phyloP scores from a whole-genome alignment of 2,888 invertebrate species.

The Mantis religiosa region DNA sequence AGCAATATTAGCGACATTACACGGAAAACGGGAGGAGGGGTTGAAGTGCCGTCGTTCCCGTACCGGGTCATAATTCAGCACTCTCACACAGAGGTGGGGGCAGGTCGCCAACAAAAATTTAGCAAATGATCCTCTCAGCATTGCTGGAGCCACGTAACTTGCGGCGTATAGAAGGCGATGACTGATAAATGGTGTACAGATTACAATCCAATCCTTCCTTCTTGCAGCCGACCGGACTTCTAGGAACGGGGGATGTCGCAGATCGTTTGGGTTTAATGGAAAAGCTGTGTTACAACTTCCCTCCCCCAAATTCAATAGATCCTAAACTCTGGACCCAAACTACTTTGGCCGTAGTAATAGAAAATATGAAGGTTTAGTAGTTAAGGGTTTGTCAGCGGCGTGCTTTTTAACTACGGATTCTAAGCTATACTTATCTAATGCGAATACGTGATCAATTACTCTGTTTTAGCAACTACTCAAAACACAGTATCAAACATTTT shows the following conservation, averaged over 20 bases:
- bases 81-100: neutral
- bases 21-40: neutral
- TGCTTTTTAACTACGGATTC: neutral
- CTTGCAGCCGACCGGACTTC: neutral
- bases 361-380: neutral
- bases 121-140: neutral
- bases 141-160: neutral
- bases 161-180: too few relatives aligned
- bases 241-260: neutral
- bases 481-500: too few relatives aligned
- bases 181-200: neutral
- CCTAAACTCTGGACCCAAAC: neutral
- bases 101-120: neutral
- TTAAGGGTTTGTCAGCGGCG: neutral
- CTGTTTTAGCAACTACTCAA: too few relatives aligned
- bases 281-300: neutral
- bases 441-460: too few relatives aligned
- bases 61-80: neutral
- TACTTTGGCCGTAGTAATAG: neutral
- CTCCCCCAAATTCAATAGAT: neutral
- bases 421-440: too few relatives aligned
- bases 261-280: neutral
- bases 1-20: neutral
- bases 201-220: neutral
- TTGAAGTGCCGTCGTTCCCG: neutral